Evolutionary conservation across 2,113 vertebrate species (phyloP).

Genomic region (Chionodraco myersi): DNA sequence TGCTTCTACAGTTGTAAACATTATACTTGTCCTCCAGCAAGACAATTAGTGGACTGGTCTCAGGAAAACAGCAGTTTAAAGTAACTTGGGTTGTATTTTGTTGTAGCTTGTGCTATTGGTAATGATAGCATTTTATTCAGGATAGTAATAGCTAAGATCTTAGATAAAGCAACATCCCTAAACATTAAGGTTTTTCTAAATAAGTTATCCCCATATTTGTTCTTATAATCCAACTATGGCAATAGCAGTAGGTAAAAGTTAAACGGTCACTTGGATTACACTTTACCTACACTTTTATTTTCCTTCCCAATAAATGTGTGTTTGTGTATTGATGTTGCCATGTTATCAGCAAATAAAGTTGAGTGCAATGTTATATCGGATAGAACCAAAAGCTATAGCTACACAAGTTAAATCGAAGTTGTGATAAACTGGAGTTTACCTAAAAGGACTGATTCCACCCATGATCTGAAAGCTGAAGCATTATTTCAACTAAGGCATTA

Average conservation of each 20-base stretch:
- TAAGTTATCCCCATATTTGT: background rate
- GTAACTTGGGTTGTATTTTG: background rate
- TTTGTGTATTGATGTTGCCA: background rate
- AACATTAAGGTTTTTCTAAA: background rate
- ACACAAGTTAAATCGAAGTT: background rate
- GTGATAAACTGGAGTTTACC: background rate
- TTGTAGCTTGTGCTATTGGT: background rate
- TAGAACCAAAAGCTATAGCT: background rate
- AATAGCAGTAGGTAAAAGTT: background rate
- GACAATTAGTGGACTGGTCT: background rate
- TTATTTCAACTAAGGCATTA: background rate
- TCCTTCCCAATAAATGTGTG: too few species aligned
- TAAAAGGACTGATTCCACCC: constrained; percentile 27
- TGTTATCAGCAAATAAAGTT: background rate
- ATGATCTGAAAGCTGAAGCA: background rate
- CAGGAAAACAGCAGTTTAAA: background rate
- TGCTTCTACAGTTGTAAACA: background rate
- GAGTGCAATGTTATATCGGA: background rate
- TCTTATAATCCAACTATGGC: background rate
- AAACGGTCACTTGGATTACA: background rate
- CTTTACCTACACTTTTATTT: background rate
- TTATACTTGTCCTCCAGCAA: background rate
- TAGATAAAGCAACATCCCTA: background rate
- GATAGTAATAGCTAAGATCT: background rate
- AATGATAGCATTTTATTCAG: background rate